Conservation (phyloP, 2,888 invertebrate species). For the Magallana nippona region DNA sequence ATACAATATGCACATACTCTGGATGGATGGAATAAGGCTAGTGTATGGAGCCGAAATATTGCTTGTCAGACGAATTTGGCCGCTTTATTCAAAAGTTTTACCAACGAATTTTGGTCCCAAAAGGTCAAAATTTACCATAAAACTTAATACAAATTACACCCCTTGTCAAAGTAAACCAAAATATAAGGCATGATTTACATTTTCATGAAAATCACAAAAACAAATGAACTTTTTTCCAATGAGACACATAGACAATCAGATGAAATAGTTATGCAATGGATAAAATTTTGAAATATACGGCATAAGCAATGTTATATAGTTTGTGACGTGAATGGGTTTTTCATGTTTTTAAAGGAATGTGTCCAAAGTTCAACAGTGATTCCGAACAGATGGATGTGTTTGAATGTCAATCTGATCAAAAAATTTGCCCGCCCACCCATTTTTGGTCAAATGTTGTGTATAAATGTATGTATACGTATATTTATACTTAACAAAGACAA, state of each 20-base stretch:
- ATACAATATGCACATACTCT: not conserved
- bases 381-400: not conserved
- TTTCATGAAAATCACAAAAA: too few species aligned
- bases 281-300: too few species aligned
- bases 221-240: too few species aligned
- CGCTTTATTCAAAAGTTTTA: not conserved
- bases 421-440: not conserved
- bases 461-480: not conserved
- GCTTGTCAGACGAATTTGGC: not conserved
- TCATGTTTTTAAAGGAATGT: not conserved
- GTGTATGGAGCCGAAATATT: not conserved
- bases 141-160: not conserved
- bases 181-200: too few species aligned
- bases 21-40: not conserved
- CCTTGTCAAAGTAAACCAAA: too few species aligned
- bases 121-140: not conserved
- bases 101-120: not conserved
- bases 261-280: too few species aligned
- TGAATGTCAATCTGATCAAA: not conserved
- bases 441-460: not conserved
- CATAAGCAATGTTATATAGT: too few species aligned
- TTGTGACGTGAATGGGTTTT: not conserved
- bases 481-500: too few species aligned
- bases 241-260: too few species aligned
- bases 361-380: not conserved